Conservation (phyloP, 2,797 vertebrate genomes). For the Falco novaeseelandiae region DNA sequence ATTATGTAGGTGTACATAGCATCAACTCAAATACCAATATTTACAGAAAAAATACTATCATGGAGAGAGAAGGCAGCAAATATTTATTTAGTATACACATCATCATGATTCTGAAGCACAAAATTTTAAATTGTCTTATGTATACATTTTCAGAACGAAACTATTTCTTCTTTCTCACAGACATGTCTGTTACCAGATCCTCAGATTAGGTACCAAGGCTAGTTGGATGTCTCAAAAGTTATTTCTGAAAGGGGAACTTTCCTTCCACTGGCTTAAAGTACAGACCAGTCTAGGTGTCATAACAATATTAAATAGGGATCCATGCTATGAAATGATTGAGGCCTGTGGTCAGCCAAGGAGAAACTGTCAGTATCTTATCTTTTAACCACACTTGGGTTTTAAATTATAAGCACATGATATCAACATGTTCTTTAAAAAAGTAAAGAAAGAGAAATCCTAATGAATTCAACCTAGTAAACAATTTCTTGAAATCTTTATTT, state of each 20-base stretch:
- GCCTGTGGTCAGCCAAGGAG: neutral
- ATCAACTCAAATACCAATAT: slow-evolving; percentile 6
- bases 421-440: neutral
- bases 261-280: neutral
- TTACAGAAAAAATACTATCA: slow-evolving; percentile 11
- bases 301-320: neutral
- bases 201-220: neutral
- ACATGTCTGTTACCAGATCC: neutral
- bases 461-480: neutral
- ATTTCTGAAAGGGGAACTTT: neutral
- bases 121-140: neutral
- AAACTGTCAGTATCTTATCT: neutral
- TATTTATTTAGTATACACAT: neutral
- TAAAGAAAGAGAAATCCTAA: neutral
- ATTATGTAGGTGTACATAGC: neutral
- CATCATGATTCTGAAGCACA: neutral
- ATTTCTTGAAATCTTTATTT: neutral
- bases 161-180: neutral
- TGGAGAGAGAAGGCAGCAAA: neutral
- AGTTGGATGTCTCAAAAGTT: neutral
- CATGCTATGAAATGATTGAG: neutral
- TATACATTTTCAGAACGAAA: neutral
- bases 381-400: neutral
- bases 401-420: neutral
- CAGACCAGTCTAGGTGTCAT: neutral